phyloP scores from a whole-genome alignment of 2,113 vertebrate genomes.

The Petaurus breviceps region DNA sequence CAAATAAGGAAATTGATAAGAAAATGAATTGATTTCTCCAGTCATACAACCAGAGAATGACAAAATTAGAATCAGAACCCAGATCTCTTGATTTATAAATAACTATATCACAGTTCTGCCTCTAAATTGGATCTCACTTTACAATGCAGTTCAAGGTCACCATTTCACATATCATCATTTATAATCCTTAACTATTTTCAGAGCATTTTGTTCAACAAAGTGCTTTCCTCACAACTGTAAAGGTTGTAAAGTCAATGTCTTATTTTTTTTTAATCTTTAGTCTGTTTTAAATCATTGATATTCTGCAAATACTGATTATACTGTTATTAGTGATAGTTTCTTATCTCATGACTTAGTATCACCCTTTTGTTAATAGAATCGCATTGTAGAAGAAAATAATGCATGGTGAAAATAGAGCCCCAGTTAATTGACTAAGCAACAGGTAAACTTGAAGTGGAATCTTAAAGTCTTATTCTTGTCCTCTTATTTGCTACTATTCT shows the following conservation, averaged over 20 bases:
- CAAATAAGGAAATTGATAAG: neutral
- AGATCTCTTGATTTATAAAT: neutral
- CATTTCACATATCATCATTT: neutral
- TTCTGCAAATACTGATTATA: neutral
- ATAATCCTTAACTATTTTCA: neutral
- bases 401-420: neutral
- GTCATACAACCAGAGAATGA: neutral
- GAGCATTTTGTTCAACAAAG: neutral
- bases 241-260: neutral
- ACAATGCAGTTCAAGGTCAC: neutral
- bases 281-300: neutral
- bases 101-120: neutral
- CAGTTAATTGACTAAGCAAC: neutral
- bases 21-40: neutral
- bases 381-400: neutral
- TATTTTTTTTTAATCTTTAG: neutral
- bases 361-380: neutral
- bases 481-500: neutral
- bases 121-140: conserved; percentile 15
- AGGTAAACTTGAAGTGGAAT: neutral
- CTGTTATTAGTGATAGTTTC: neutral
- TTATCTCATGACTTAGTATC: neutral
- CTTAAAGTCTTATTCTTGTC: neutral
- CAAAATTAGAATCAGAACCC: neutral
- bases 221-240: neutral